Evolutionary conservation across 2,888 invertebrate species (phyloP), one percentile per base, ranked within the genome.

Genomic region (Catocala fraxini): DNA sequence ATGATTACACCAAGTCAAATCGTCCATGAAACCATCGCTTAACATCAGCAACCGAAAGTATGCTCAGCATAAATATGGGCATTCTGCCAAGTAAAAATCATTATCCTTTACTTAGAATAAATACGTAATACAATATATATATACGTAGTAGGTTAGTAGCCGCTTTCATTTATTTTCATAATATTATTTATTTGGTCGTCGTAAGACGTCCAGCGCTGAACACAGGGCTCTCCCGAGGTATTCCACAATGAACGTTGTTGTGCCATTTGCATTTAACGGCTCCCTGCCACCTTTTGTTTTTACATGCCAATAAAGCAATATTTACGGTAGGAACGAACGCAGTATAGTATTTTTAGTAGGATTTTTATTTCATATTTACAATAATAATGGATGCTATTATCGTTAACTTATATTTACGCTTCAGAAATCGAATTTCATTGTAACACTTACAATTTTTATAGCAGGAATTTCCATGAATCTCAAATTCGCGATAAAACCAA

Each of bases 401-500:
- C 53, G 49, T 54, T 59, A 59, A 59, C 42, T 54, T 54, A 39
- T 54, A 59, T 54, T 54, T 59, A 54, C n/a, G 45, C 59, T 45
- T 52, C 49, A 54, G 34, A 53, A 54, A 49, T 54, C 59, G 25
- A 15, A 13, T 69, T 69, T 70, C 76, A 66, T 63, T 34, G 41
- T 46, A 63, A 52, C 45, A 62, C 49, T 56, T 51, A 64, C 48
- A 51, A 39, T 51, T 58, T 61, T 69, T 69, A 73, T 65, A 56
- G 52, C n/a, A 52, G 6, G 10, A 42, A 55, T 67, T 70, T 65
- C 63, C 56, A 74, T 56, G 71, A 67, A 68, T 70, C 65, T 68
- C 46, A 35, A 68, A 59, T 61, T 59, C 15, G 58, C 52, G 6
- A 64, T 68, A 64, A 59, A 56, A 65, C 51, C 60, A 62, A 61